phyloP scores from a whole-genome alignment of 2,113 vertebrate species.

The Alligator sinensis region DNA sequence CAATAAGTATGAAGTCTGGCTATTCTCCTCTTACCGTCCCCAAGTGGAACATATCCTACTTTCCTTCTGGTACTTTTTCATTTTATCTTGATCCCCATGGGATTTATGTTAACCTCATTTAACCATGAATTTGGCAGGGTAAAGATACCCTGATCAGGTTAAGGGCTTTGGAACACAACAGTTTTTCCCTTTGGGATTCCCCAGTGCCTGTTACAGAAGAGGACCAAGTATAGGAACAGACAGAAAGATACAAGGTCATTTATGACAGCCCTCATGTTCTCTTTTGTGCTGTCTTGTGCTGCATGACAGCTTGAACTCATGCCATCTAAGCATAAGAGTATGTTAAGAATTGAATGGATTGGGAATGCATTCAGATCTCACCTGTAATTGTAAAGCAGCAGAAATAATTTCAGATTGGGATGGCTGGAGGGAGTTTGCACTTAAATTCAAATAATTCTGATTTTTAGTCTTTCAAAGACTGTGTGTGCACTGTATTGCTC shows the following conservation, averaged over 20 bases:
- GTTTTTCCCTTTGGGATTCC: not conserved
- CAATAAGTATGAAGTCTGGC: not conserved
- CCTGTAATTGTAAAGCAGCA: not conserved
- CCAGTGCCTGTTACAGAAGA: not conserved
- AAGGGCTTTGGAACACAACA: not conserved
- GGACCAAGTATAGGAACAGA: not conserved
- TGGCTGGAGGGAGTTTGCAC: not conserved
- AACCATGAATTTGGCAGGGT: not conserved
- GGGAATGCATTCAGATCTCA: not conserved
- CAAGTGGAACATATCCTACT: not conserved
- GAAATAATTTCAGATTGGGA: not conserved
- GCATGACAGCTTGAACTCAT: too few species aligned
- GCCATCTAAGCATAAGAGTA: too few species aligned
- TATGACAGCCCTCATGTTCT: too few species aligned
- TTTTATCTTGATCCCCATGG: conserved; percentile 1
- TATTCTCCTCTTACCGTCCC: not conserved
- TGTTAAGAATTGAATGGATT: too few species aligned
- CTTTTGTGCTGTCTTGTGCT: too few species aligned
- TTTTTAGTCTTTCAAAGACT: not conserved
- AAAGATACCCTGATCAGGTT: not conserved
- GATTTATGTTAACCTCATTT: not conserved
- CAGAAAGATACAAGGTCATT: not conserved
- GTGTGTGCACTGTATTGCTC: not conserved
- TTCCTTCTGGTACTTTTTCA: not conserved
- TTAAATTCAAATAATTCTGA: not conserved